phyloP scores from a whole-genome alignment of 2,888 invertebrate species.

The Patella depressa region DNA sequence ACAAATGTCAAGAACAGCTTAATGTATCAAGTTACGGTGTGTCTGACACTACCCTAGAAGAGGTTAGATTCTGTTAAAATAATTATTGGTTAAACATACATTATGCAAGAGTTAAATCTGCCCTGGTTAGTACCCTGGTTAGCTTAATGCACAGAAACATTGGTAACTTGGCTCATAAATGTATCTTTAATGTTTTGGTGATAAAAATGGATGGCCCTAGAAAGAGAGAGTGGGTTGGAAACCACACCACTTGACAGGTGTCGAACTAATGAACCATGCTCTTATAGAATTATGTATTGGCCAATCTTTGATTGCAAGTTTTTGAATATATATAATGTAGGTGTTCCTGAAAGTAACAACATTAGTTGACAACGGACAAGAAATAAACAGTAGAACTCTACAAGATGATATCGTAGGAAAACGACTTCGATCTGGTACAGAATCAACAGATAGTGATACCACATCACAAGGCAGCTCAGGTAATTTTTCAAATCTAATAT shows the following conservation, averaged over 20 bases:
- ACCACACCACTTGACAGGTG: no score
- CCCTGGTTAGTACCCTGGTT: no score
- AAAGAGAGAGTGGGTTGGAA: no score
- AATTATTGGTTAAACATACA: background rate
- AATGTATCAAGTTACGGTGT: constrained; percentile 74
- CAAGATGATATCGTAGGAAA: background rate
- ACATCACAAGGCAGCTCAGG: constrained; percentile 18
- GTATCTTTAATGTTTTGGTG: background rate
- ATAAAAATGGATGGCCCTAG: no score
- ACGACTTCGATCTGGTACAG: background rate
- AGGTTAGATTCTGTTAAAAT: constrained; percentile 67
- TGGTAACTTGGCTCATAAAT: background rate
- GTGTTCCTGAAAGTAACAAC: constrained; percentile 62
- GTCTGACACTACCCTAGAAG: constrained; percentile 75
- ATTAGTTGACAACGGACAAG: constrained; percentile 47
- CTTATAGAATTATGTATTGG: background rate
- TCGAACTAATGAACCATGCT: background rate
- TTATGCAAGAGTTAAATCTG: no score
- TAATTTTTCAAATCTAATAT: background rate
- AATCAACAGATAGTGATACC: no score
- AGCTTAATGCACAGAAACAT: no score
- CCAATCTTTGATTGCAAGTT: no score
- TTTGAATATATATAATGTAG: constrained; percentile 32
- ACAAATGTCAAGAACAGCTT: constrained; percentile 65
- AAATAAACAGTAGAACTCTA: constrained; percentile 22